Evolutionary conservation across 2,888 invertebrate species (phyloP).

Genomic region (Drosophila anomalata): DNA sequence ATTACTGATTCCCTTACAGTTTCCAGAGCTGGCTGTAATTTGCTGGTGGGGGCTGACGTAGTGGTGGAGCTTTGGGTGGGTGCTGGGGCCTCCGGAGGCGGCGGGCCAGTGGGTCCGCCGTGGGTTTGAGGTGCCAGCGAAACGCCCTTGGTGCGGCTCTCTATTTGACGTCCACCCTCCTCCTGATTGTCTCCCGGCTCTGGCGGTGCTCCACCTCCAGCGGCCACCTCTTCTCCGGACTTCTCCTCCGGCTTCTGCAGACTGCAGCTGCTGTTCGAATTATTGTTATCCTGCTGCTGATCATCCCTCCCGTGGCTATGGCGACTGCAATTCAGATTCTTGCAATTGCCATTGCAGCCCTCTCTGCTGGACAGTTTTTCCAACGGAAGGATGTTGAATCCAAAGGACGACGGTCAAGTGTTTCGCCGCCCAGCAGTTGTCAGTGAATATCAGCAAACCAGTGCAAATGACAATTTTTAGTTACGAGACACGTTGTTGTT

Average conservation of each 20-base stretch:
- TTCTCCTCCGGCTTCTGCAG: conserved; percentile 38
- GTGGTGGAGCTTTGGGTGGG: conserved; percentile 1
- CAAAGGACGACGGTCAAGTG: conserved; percentile 49
- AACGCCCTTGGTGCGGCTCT: conserved; percentile 84
- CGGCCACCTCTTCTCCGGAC: not conserved
- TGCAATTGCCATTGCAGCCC: conserved; percentile 73
- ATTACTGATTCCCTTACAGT: conserved; percentile 54
- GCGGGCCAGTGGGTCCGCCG: conserved; percentile 84
- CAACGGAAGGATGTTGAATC: not conserved
- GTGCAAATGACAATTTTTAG: conserved; percentile 62
- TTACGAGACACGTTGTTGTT: conserved; percentile 48
- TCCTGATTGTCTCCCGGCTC: conserved; percentile 73
- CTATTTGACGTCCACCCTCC: conserved; percentile 62
- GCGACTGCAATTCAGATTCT: conserved; percentile 72
- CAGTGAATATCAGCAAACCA: conserved; percentile 82
- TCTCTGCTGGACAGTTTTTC: conserved; percentile 39
- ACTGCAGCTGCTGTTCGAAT: conserved; percentile 57
- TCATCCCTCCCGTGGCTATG: conserved; percentile 52
- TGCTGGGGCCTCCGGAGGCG: conserved; percentile 51
- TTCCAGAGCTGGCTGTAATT: conserved; percentile 51
- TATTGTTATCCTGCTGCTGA: conserved; percentile 69
- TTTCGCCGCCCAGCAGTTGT: conserved; percentile 77
- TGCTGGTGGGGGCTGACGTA: conserved; percentile 8
- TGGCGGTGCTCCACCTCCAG: not conserved
- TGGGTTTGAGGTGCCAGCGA: conserved; percentile 84